Percentiles rank a stretch among this genome's conserved stretches.
These are phyloP conservation scores for Daubentonia madagascariensis DNA, from an alignment of 2,113 vertebrate species.

Conservation along the genomic window DNA sequence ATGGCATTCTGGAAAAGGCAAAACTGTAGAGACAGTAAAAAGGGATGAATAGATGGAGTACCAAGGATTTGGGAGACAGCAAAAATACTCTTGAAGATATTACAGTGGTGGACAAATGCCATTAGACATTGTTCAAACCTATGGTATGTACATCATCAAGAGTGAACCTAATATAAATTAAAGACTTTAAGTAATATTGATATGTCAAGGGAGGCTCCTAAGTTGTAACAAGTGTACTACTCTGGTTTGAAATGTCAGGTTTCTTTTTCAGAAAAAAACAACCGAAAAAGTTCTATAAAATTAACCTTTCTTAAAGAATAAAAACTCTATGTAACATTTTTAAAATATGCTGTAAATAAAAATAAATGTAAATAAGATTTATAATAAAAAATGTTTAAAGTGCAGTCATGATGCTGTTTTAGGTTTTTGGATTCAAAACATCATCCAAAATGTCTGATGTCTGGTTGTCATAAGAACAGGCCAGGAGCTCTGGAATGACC, in stretches of 20 bases:
- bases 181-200: neutral
- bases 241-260: neutral
- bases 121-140: neutral
- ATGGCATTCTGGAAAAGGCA: neutral
- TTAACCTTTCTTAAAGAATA: neutral
- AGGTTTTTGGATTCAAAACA: neutral
- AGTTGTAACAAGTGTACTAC: neutral
- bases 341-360: neutral
- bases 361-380: neutral
- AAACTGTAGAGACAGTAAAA: neutral
- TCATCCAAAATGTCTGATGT: neutral
- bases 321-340: neutral
- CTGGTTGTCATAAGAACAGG: neutral
- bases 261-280: neutral
- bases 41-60: neutral
- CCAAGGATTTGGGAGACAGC: neutral
- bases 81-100: neutral
- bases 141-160: neutral
- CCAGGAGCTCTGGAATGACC: neutral
- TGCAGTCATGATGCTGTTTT: neutral
- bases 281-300: neutral
- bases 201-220: neutral
- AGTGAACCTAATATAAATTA: neutral
- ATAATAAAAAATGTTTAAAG: neutral
- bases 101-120: neutral